phyloP scores from a whole-genome alignment of 2,888 invertebrate genomes.

The Parnassius orleans region DNA sequence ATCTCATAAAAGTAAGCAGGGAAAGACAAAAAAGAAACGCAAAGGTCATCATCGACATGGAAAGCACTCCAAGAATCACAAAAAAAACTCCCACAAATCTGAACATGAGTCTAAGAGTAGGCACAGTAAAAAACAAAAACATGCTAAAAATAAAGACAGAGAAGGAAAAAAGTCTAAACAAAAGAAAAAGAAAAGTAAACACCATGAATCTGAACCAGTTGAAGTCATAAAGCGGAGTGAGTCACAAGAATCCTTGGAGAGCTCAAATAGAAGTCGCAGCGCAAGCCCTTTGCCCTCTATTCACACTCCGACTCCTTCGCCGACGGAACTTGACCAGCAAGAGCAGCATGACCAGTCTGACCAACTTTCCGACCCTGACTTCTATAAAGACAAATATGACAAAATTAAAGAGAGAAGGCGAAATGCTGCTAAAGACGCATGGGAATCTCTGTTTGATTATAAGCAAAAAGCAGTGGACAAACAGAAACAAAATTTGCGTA shows the following conservation, averaged over 20 bases:
- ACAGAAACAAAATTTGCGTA: conserved; percentile 56
- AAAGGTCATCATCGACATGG: conserved; percentile 71
- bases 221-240: conserved; percentile 45
- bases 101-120: conserved; percentile 54
- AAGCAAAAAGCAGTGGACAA: conserved; percentile 68
- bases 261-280: conserved; percentile 66
- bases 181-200: conserved; percentile 72
- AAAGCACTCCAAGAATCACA: conserved; percentile 74
- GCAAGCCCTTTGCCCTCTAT: conserved; percentile 73
- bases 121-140: conserved; percentile 62
- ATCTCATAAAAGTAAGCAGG: conserved; percentile 66
- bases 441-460: conserved; percentile 69
- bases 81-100: conserved; percentile 58
- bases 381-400: conserved; percentile 82
- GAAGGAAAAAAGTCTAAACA: conserved; percentile 75
- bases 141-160: conserved; percentile 63
- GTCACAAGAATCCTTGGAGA: conserved; percentile 64
- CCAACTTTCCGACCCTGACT: conserved; percentile 58
- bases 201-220: conserved; percentile 46
- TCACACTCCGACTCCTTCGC: conserved; percentile 52
- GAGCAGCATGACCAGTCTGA: conserved; percentile 38
- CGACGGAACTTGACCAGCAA: conserved; percentile 36
- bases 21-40: conserved; percentile 70
- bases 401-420: conserved; percentile 82
- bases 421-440: conserved; percentile 72